Conservation (phyloP, 2,797 vertebrate genomes). For the Chrysolophus pictus region DNA sequence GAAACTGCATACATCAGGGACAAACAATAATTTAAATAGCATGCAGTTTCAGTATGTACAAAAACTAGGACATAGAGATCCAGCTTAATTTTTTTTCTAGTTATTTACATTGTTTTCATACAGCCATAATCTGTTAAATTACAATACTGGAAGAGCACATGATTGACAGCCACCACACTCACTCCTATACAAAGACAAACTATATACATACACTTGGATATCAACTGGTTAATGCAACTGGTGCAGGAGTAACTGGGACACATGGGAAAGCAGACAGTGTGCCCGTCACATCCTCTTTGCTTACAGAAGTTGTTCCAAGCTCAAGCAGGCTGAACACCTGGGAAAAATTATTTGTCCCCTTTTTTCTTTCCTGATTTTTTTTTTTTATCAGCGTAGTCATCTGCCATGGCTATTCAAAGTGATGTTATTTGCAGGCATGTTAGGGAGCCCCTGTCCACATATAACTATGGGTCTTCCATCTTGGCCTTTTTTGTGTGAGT, state of each 20-base stretch:
- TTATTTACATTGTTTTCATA: slow-evolving; percentile 82
- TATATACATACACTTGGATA: slow-evolving; percentile 82
- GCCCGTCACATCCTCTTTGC: slow-evolving; percentile 46
- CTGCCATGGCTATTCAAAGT: slow-evolving; percentile 33
- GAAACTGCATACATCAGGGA: slow-evolving; percentile 94
- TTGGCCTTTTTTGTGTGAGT: background rate
- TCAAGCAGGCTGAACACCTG: slow-evolving; percentile 8
- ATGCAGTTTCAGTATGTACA: slow-evolving; percentile 92
- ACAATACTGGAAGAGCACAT: slow-evolving; percentile 79
- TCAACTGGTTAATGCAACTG: slow-evolving; percentile 76
- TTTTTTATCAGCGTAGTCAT: slow-evolving; percentile 26
- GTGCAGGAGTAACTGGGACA: slow-evolving; percentile 66
- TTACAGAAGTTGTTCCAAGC: slow-evolving; percentile 51
- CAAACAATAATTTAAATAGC: slow-evolving; percentile 92
- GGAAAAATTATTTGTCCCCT: slow-evolving; percentile 16
- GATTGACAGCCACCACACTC: slow-evolving; percentile 78
- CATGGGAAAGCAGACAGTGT: slow-evolving; percentile 27
- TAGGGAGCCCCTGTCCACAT: background rate
- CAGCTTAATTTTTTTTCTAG: slow-evolving; percentile 74
- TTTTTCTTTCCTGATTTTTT: slow-evolving; percentile 31
- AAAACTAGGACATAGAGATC: slow-evolving; percentile 81
- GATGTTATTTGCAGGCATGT: slow-evolving; percentile 34
- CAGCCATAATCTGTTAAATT: slow-evolving; percentile 76
- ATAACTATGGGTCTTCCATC: background rate
- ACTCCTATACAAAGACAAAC: slow-evolving; percentile 82